Evolutionary conservation across 1,140 invertebrate genomes (phyloP).

Genomic region (Onthophagus taurus): DNA sequence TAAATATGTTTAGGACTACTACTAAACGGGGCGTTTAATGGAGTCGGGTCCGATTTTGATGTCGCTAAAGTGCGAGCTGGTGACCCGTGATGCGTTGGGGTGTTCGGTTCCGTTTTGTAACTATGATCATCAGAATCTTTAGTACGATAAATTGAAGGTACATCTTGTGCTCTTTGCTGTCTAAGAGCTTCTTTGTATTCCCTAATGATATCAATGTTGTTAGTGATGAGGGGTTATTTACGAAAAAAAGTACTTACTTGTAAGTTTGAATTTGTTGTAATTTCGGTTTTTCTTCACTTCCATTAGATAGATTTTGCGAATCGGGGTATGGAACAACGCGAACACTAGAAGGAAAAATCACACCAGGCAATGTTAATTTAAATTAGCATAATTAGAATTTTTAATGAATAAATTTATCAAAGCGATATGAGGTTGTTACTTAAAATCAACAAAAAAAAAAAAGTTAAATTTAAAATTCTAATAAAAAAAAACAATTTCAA

Average conservation of each 20-base stretch:
- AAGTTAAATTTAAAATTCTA: no score
- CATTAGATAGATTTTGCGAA: slow-evolving; percentile 31
- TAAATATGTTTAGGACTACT: slow-evolving; percentile 33
- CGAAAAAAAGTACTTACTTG: slow-evolving; percentile 47
- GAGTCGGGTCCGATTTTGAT: slow-evolving; percentile 36
- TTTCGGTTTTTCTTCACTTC: slow-evolving; percentile 56
- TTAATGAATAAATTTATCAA: no score
- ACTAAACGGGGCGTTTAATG: slow-evolving; percentile 33
- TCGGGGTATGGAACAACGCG: slow-evolving; percentile 31
- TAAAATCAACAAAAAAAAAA: no score
- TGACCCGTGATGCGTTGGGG: slow-evolving; percentile 32
- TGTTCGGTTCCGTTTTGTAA: slow-evolving; percentile 38
- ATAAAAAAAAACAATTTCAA: no score
- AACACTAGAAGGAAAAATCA: slow-evolving; percentile 30
- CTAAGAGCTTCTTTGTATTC: slow-evolving; percentile 82
- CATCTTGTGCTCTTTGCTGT: slow-evolving; percentile 69
- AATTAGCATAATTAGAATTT: slow-evolving; percentile 10
- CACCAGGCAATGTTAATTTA: slow-evolving; percentile 18
- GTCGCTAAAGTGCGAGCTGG: slow-evolving; percentile 30
- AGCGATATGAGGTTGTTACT: no score
- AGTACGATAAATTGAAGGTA: slow-evolving; percentile 56
- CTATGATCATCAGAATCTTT: slow-evolving; percentile 40
- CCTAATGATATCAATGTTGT: slow-evolving; percentile 36
- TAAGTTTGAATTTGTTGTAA: slow-evolving; percentile 74
- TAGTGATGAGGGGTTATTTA: not conserved